These are phyloP conservation scores for Trachelus tabidus DNA, from an alignment of 2,888 invertebrate genomes.

Conservation along the genomic window DNA sequence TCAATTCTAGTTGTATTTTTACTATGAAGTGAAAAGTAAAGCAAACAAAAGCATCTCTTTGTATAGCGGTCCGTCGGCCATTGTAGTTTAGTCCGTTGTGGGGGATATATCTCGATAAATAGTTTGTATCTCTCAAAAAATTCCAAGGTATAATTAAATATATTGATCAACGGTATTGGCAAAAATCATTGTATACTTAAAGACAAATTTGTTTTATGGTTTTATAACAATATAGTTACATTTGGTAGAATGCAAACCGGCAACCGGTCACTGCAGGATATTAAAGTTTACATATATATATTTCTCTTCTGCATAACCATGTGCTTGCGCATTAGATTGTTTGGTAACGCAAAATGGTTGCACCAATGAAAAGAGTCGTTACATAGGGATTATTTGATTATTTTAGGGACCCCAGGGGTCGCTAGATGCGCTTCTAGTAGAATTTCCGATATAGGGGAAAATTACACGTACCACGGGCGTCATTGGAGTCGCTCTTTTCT, in stretches of 20 bases:
- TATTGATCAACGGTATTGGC: background rate
- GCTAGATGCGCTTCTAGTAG: background rate
- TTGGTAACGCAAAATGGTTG: background rate
- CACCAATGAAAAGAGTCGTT: background rate
- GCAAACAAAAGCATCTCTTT: background rate
- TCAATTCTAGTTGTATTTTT: background rate
- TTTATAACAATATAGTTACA: no score
- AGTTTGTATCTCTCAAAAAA: background rate
- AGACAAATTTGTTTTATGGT: background rate
- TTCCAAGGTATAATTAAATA: background rate
- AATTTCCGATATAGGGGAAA: background rate
- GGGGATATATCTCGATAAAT: background rate
- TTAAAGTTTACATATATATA: background rate
- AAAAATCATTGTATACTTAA: background rate
- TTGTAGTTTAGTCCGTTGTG: background rate
- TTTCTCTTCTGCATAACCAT: background rate
- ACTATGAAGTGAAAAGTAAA: background rate
- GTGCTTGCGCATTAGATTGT: background rate
- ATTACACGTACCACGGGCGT: slow-evolving; percentile 25
- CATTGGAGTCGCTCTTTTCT: slow-evolving; percentile 31
- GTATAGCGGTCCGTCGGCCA: background rate
- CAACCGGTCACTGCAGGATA: background rate
- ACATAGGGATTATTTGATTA: background rate
- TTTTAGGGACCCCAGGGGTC: background rate
- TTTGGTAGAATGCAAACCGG: background rate